Evolutionary conservation across 2,113 vertebrate genomes (phyloP).

Genomic region (Charina bottae): DNA sequence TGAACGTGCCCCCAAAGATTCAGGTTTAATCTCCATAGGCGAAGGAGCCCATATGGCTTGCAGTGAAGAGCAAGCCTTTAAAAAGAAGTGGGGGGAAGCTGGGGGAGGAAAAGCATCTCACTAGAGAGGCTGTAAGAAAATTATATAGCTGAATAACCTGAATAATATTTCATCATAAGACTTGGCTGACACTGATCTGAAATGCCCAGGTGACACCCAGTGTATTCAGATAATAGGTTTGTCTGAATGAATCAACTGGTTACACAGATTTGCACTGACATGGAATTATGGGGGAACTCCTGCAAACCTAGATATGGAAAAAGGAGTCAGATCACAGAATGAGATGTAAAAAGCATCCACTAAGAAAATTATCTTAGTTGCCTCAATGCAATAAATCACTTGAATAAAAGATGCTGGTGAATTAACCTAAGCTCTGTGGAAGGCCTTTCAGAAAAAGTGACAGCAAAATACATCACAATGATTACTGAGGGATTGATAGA

Average conservation of each 20-base stretch:
- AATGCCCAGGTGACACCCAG: not conserved
- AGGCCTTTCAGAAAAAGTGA: not conserved
- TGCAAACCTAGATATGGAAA: not conserved
- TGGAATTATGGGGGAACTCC: too few species aligned
- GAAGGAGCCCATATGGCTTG: constrained; percentile 34
- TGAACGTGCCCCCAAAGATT: constrained; percentile 40
- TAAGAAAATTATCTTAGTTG: not conserved
- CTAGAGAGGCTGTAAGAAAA: not conserved
- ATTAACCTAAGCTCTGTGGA: not conserved
- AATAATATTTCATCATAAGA: constrained; percentile 14
- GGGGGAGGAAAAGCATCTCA: not conserved
- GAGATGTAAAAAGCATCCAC: not conserved
- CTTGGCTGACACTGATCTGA: not conserved
- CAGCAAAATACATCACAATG: not conserved
- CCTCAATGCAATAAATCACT: not conserved
- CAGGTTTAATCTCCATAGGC: constrained; percentile 36
- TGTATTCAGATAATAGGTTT: not conserved
- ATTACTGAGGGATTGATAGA: not conserved
- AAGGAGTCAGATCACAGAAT: not conserved
- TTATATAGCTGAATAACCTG: not conserved
- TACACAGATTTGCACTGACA: not conserved
- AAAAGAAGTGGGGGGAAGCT: not conserved
- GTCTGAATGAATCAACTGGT: not conserved
- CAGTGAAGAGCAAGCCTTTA: constrained; percentile 6
- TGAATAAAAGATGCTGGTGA: not conserved